Percentiles rank a stretch among this genome's conserved stretches.
Conservation (phyloP, 2,113 vertebrate genomes). For the Noturus placidus region DNA sequence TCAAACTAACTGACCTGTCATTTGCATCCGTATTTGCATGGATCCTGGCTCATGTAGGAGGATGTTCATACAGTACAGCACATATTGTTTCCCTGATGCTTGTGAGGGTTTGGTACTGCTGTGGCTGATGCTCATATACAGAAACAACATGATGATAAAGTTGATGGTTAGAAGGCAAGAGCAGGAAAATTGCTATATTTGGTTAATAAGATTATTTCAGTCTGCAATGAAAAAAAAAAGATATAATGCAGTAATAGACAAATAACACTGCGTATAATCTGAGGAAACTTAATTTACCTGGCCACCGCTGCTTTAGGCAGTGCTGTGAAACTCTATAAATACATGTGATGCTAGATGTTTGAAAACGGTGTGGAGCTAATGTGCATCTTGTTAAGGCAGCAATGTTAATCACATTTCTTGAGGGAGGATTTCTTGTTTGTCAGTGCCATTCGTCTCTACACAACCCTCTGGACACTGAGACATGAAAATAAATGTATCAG, state of each 20-base stretch:
- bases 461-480: conserved; percentile 2
- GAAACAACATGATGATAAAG: neutral
- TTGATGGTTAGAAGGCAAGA: neutral
- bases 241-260: neutral
- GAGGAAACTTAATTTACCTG: conserved; percentile 3
- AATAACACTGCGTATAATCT: neutral
- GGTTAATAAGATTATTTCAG: neutral
- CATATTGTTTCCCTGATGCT: neutral
- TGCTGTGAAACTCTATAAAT: conserved; percentile 10
- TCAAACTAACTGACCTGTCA: too few relatives aligned
- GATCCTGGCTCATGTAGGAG: conserved; percentile 3
- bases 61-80: neutral
- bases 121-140: conserved; percentile 1
- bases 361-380: conserved; percentile 10
- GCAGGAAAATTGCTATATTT: conserved; percentile 5
- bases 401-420: conserved; percentile 13
- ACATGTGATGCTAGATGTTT: conserved; percentile 16
- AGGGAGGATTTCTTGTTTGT: conserved; percentile 8
- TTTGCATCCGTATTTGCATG: neutral
- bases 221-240: neutral
- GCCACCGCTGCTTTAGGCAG: neutral
- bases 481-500: neutral
- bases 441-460: neutral
- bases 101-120: neutral
- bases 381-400: conserved; percentile 8